Conservation (phyloP, 2,888 invertebrate species). For the Steromphala cineraria region DNA sequence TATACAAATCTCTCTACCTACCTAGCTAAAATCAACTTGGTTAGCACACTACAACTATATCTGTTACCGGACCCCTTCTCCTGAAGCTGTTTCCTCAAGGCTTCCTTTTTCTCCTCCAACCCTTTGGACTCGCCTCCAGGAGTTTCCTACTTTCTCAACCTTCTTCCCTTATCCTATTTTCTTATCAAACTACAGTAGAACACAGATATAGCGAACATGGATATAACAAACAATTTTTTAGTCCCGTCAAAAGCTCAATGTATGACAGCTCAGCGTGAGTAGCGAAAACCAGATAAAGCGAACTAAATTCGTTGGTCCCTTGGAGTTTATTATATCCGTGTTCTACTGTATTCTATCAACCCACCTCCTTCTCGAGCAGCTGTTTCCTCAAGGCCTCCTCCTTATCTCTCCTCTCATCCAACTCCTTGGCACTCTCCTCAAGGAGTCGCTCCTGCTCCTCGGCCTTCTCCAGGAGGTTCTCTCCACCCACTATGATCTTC, state of each 20-base stretch:
- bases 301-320: too few relatives aligned
- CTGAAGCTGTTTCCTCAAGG: constrained; percentile 87
- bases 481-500: constrained; percentile 97
- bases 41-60: not conserved
- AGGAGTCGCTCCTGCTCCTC: constrained; percentile 93
- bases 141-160: constrained; percentile 81
- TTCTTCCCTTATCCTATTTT: constrained; percentile 80
- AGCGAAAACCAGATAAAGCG: too few relatives aligned
- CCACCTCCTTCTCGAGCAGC: constrained; percentile 89
- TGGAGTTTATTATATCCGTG: too few relatives aligned
- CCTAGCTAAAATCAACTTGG: too few relatives aligned
- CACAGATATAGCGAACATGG: too few relatives aligned
- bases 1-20: too few relatives aligned
- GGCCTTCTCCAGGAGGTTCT: constrained; percentile 97
- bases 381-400: constrained; percentile 89
- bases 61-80: constrained; percentile 85
- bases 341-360: not conserved
- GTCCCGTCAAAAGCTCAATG: too few relatives aligned
- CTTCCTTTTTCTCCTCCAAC: constrained; percentile 85
- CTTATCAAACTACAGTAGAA: too few relatives aligned
- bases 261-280: too few relatives aligned
- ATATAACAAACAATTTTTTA: too few relatives aligned
- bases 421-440: constrained; percentile 84
- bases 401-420: constrained; percentile 81
- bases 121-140: constrained; percentile 90